Percentiles rank a stretch among this genome's conserved stretches.
phyloP scores from a whole-genome alignment of 2,797 vertebrate genomes.

The Pogonophryne albipinna region DNA sequence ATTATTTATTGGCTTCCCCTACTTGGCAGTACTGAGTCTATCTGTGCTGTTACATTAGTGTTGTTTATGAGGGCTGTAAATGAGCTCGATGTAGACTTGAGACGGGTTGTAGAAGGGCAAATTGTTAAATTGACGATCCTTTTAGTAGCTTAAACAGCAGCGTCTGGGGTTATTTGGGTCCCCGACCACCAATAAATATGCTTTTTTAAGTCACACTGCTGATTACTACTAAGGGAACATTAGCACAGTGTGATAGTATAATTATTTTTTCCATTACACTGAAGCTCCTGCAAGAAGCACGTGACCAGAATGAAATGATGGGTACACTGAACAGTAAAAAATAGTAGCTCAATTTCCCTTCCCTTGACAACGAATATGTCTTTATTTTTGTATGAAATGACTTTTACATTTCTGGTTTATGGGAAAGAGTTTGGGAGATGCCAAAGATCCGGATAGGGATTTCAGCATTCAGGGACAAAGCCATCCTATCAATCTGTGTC shows the following conservation, averaged over 20 bases:
- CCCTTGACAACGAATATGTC: background rate
- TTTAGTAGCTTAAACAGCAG: constrained; percentile 15
- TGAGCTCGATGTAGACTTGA: background rate
- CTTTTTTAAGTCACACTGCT: constrained; percentile 12
- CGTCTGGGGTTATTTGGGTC: background rate
- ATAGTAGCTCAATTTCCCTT: background rate
- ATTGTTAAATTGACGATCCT: constrained; percentile 16
- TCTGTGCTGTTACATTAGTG: background rate
- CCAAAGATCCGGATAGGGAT: constrained; percentile 18
- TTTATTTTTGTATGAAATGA: background rate
- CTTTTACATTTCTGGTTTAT: background rate
- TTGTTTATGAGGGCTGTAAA: constrained; percentile 5
- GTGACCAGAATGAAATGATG: constrained; percentile 12
- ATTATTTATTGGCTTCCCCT: too few relatives aligned
- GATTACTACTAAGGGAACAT: constrained; percentile 15
- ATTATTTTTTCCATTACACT: constrained; percentile 20
- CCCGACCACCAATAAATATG: constrained; percentile 5
- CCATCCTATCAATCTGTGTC: constrained; percentile 64
- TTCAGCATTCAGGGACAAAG: constrained; percentile 54
- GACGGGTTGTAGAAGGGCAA: constrained; percentile 3
- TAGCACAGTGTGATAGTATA: constrained; percentile 2
- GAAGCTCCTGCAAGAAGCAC: constrained; percentile 17
- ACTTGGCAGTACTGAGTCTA: background rate
- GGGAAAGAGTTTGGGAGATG: background rate
- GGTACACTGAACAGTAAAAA: constrained; percentile 1